phyloP scores from a whole-genome alignment of 2,113 vertebrate genomes.

The Urocolius indicus region DNA sequence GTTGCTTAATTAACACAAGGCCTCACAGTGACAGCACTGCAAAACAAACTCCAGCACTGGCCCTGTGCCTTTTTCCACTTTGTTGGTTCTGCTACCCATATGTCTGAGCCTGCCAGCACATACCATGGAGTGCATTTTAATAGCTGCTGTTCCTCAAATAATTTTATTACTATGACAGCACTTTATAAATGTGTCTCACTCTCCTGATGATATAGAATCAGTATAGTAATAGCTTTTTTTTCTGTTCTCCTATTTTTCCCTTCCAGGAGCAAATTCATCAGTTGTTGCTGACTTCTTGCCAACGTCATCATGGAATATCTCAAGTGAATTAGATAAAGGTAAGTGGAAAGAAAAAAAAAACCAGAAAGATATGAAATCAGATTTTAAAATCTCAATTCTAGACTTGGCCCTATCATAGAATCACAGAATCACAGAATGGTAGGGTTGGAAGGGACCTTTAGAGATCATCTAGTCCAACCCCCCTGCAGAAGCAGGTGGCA shows the following conservation, averaged over 20 bases:
- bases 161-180: not conserved
- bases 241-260: not conserved
- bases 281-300: constrained; percentile 84
- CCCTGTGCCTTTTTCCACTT: not conserved
- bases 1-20: not conserved
- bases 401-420: not conserved
- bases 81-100: constrained; percentile 1
- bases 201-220: not conserved
- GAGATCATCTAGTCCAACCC: no score
- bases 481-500: no score
- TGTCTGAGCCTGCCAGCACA: constrained; percentile 9
- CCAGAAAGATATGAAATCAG: not conserved
- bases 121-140: not conserved
- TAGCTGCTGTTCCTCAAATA: not conserved
- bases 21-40: not conserved
- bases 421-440: no score
- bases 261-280: constrained; percentile 85
- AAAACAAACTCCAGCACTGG: not conserved
- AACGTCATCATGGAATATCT: constrained; percentile 88
- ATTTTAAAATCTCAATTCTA: not conserved
- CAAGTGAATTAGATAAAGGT: constrained; percentile 89
- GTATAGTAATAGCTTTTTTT: constrained; percentile 3
- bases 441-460: no score
- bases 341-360: not conserved
- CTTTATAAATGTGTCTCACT: not conserved